phyloP scores from a whole-genome alignment of 2,888 invertebrate genomes.

The Ditula angustiorana region DNA sequence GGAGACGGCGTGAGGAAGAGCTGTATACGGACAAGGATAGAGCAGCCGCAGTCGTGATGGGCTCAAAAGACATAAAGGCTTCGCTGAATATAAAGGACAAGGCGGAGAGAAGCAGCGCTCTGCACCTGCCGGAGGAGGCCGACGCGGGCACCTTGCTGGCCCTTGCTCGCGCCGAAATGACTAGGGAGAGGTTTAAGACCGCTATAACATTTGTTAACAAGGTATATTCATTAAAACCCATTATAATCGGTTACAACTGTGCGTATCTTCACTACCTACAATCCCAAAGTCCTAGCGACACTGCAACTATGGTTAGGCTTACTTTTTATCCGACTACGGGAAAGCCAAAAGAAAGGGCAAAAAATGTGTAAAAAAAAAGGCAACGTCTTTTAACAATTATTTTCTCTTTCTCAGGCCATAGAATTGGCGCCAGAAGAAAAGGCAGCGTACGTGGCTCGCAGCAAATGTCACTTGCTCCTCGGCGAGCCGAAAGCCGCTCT shows the following conservation, averaged over 20 bases:
- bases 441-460: conserved; percentile 94
- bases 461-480: conserved; percentile 94
- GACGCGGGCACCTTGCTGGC: conserved; percentile 91
- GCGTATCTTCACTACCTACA: no score
- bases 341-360: neutral
- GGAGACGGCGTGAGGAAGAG: conserved; percentile 87
- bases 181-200: conserved; percentile 89
- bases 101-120: conserved; percentile 89
- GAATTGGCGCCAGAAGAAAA: conserved; percentile 94
- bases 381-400: neutral
- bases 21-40: conserved; percentile 96
- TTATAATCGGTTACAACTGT: neutral
- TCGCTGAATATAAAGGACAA: conserved; percentile 92
- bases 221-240: conserved; percentile 70
- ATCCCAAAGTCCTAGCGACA: no score
- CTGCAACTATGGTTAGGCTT: no score
- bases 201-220: conserved; percentile 92
- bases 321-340: no score
- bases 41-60: conserved; percentile 95
- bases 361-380: neutral
- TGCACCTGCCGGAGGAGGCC: conserved; percentile 92
- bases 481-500: conserved; percentile 94
- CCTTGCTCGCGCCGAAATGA: conserved; percentile 91
- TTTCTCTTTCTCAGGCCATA: conserved; percentile 88
- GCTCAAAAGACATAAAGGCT: conserved; percentile 94